Evolutionary conservation across 1,140 invertebrate species (phyloP).

Genomic region (Ephestia elutella): DNA sequence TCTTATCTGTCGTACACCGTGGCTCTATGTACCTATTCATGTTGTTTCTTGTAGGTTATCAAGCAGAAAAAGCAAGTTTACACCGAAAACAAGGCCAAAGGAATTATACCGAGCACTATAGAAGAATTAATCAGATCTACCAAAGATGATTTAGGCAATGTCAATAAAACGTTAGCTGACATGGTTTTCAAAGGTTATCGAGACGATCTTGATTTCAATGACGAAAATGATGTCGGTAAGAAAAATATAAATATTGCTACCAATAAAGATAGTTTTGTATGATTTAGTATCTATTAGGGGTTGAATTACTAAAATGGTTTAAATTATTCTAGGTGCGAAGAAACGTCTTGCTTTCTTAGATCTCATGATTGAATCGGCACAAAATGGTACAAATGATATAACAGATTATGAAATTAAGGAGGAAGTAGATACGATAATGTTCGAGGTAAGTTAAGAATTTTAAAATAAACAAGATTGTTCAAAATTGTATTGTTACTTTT

Average conservation of each 20-base stretch:
- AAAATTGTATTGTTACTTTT: background rate
- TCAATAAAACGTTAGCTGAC: slow-evolving; percentile 52
- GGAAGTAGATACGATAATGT: slow-evolving; percentile 92
- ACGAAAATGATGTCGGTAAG: slow-evolving; percentile 81
- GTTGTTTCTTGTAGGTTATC: slow-evolving; percentile 70
- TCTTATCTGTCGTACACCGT: background rate
- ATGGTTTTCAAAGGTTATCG: slow-evolving; percentile 73
- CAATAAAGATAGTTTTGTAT: background rate
- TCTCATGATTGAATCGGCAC: slow-evolving; percentile 82
- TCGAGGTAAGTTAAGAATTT: slow-evolving; percentile 78
- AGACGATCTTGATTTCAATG: slow-evolving; percentile 83
- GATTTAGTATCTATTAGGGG: too few species aligned
- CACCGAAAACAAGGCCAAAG: slow-evolving; percentile 67
- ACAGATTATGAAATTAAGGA: slow-evolving; percentile 86
- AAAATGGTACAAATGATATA: slow-evolving; percentile 53
- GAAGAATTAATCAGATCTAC: slow-evolving; percentile 32
- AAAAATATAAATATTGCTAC: background rate
- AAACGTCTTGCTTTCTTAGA: slow-evolving; percentile 90
- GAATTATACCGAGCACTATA: slow-evolving; percentile 55
- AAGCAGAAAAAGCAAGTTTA: slow-evolving; percentile 75
- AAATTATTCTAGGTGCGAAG: slow-evolving; percentile 75
- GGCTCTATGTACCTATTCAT: too few species aligned
- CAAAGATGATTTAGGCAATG: slow-evolving; percentile 38
- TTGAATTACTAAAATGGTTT: background rate
- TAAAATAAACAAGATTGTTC: background rate